These are phyloP conservation scores for Champsocephalus esox DNA, from an alignment of 2,797 vertebrate species.

Conservation along the genomic window DNA sequence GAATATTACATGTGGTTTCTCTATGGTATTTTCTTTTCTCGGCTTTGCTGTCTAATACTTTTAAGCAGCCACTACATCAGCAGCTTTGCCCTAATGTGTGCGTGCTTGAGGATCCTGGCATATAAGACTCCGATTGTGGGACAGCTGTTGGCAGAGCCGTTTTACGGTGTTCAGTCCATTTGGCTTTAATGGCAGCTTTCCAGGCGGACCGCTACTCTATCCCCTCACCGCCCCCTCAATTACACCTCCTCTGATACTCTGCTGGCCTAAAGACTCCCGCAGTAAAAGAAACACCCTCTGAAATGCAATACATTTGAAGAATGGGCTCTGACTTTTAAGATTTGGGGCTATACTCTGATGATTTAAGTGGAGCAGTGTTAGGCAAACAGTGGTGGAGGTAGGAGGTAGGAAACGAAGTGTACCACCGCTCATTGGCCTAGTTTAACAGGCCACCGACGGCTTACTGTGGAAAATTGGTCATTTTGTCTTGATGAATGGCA, in stretches of 20 bases:
- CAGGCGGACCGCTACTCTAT: slow-evolving; percentile 80
- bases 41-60: slow-evolving; percentile 60
- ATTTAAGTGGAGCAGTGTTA: slow-evolving; percentile 55
- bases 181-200: slow-evolving; percentile 86
- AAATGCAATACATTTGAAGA: slow-evolving; percentile 83
- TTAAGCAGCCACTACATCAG: slow-evolving; percentile 60
- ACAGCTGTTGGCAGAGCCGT: slow-evolving; percentile 84
- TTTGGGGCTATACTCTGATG: slow-evolving; percentile 64
- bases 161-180: slow-evolving; percentile 83
- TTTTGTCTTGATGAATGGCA: slow-evolving; percentile 64
- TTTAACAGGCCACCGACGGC: slow-evolving; percentile 70
- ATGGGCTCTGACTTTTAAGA: slow-evolving; percentile 75
- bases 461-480: slow-evolving; percentile 59
- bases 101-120: slow-evolving; percentile 61
- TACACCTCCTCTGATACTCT: slow-evolving; percentile 84
- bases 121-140: slow-evolving; percentile 76
- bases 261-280: slow-evolving; percentile 78
- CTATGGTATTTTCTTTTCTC: slow-evolving; percentile 44
- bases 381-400: slow-evolving; percentile 54
- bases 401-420: slow-evolving; percentile 49
- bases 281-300: slow-evolving; percentile 73
- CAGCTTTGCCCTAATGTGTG: slow-evolving; percentile 44
- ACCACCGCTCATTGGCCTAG: slow-evolving; percentile 57
- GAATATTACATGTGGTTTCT: slow-evolving; percentile 50
- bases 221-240: slow-evolving; percentile 85